Base-by-base conservation (phyloP, 2,113 vertebrate species). In the Alosa alosa region DNA sequence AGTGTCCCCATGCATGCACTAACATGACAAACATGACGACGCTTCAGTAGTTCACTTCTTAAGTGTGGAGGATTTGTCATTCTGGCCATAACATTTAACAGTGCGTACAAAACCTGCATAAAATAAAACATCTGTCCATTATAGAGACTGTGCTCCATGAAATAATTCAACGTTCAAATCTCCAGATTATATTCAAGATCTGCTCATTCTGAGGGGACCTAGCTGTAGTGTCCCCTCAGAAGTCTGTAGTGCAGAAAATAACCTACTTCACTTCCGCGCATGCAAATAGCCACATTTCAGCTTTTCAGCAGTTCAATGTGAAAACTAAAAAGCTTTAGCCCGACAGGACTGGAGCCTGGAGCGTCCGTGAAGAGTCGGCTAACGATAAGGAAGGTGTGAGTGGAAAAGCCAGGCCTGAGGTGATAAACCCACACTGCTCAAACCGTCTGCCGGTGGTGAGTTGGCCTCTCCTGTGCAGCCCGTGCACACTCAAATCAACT, bases 381-480 rank as follows among this genome's bases (percentile, higher is more conserved):
- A 20, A 49, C 49, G 60, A 60, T 25, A 72, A 10, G 39, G 72
- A 60, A 41, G 82, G 78, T 87, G 81, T 44, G 31, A 52, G 22
- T 44, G 87, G 64, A 78, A 31, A 22, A 88, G 87, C 15, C 84
- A 81, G 52, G 9, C 52, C 41, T 44, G 72, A 86, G 85, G 50
- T 47, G 84, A 49, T 82, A 41, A 52, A 81, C 8, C 10, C n/a
- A 81, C 81, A 83, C 31, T 78, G 36, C 39, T 78, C 11, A 78
- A 6, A 15, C 31, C 5, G 72, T 15, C 72, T 78, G 72, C 72
- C 39, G 36, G 31, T 4, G 31, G 25, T 39, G 72, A 78, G 55
- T 36, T 78, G 36, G 72, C 25, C 72, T 36, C 72, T 15, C 31
- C 72, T 11, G 31, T 39, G 31, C 72, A 17, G 31, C 25, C 31